Evolutionary conservation across 2,888 invertebrate species (phyloP), one percentile per base, ranked within the genome.

Genomic region (Formica aserva): DNA sequence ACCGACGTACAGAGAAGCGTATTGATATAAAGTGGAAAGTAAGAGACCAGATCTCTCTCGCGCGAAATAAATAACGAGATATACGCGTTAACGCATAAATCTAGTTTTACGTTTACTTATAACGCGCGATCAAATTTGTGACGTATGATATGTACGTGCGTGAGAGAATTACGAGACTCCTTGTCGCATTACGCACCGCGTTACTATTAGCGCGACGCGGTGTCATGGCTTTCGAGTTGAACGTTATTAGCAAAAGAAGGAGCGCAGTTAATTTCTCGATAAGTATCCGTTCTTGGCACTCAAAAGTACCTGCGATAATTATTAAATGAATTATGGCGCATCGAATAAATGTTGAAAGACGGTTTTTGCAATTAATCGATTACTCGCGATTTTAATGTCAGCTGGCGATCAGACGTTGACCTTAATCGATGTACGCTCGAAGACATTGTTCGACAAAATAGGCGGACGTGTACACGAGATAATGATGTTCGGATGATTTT

Each of bases 21-120:
- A 63, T n/a, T 52, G 66, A 55, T 77, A 66, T 77, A 66, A 77
- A 77, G 76, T 66, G 76, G 66, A 77, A 77, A 66, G 76, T 66
- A 77, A 77, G 26, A 38, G 66, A 66, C 66, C 76, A 66, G 76
- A 65, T 65, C 65, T 76, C 38, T 76, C 48, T 76, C 75, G 62
- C 66, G 76, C 38, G 66, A 66, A 66, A 52, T 77, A 77, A 77
- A 77, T 77, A 66, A 77, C 55, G 66, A 66, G 52, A 77, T 77
- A 76, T 60, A 15, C 38, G 52, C 66, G 26, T 77, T 66, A 66
- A 77, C 22, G 66, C 41, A 26, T 66, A 77, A 77, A 77, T 77
- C 66, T 66, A 77, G 26, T 66, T 66, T 77, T 52, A 38, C 76
- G 18, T 65, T 76, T 76, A 38, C n/a, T 38, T 32, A 45, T 11